phyloP scores from a whole-genome alignment of 2,113 vertebrate genomes.

The Rutilus rutilus region DNA sequence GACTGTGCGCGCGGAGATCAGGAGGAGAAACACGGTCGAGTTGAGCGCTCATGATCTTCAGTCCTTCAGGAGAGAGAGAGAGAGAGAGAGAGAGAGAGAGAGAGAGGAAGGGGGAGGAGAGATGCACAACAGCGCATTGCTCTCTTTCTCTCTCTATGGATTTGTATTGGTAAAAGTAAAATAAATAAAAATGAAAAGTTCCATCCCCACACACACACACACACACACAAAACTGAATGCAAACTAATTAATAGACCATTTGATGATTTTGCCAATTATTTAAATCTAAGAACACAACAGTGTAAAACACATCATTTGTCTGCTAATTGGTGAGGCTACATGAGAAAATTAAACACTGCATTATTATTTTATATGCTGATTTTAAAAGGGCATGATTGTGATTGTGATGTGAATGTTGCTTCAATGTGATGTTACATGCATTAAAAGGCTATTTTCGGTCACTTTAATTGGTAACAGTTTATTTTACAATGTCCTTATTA shows the following conservation, averaged over 20 bases:
- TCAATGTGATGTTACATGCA: neutral
- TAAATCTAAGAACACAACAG: neutral
- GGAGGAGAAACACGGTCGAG: slow-evolving; percentile 63
- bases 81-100: slow-evolving; percentile 78
- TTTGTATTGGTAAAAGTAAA: neutral
- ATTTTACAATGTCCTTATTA: too few species aligned
- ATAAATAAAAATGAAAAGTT: neutral
- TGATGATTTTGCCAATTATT: neutral
- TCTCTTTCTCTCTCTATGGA: slow-evolving; percentile 64
- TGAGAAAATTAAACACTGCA: neutral
- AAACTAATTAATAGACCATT: neutral
- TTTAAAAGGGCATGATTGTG: neutral
- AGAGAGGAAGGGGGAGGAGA: slow-evolving; percentile 88
- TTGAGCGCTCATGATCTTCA: slow-evolving; percentile 77
- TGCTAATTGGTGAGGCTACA: neutral
- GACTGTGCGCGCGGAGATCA: slow-evolving; percentile 64
- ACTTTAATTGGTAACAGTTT: neutral
- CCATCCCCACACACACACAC: too few species aligned
- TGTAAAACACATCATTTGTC: neutral
- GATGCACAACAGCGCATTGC: slow-evolving; percentile 81
- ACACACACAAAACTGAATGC: too few species aligned
- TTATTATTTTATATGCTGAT: neutral
- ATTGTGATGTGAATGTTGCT: neutral
- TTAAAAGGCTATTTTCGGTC: neutral
- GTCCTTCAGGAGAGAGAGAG: slow-evolving; percentile 61